phyloP scores from a whole-genome alignment of 2,797 vertebrate species.

The Labeo calbasu region DNA sequence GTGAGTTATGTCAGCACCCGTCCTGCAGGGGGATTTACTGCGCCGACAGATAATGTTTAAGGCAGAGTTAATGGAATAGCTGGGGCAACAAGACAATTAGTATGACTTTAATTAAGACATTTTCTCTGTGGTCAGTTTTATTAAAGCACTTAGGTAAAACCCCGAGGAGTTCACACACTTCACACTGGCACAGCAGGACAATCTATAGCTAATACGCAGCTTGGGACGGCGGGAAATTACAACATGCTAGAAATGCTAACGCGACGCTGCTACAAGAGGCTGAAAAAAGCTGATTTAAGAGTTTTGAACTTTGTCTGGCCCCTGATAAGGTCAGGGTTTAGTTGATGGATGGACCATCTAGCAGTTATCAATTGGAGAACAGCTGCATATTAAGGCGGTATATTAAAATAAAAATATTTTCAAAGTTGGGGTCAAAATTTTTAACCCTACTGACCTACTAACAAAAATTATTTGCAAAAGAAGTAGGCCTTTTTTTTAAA shows the following conservation, averaged over 20 bases:
- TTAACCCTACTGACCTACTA: background rate
- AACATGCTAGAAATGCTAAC: background rate
- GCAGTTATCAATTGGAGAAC: background rate
- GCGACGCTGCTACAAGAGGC: background rate
- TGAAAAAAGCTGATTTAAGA: background rate
- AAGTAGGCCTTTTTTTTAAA: too few species aligned
- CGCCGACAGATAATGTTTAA: conserved; percentile 2
- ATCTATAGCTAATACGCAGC: conserved; percentile 39
- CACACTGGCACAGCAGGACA: conserved; percentile 9
- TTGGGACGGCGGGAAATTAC: background rate
- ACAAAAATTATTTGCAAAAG: too few species aligned
- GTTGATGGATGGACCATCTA: background rate
- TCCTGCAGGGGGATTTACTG: conserved; percentile 44
- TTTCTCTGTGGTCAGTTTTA: conserved; percentile 58
- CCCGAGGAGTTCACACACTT: conserved; percentile 38
- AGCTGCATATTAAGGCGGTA: background rate
- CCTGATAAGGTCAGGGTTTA: background rate
- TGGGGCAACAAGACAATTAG: conserved; percentile 60
- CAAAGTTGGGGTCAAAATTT: background rate
- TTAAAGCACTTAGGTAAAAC: conserved; percentile 57
- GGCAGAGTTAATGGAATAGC: conserved; percentile 45
- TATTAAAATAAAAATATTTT: too few species aligned
- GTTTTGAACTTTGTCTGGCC: background rate
- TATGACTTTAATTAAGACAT: conserved; percentile 61
- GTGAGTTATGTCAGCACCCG: conserved; percentile 8